Conservation (phyloP, 2,113 vertebrate genomes). For the Anarrhichthys ocellatus region DNA sequence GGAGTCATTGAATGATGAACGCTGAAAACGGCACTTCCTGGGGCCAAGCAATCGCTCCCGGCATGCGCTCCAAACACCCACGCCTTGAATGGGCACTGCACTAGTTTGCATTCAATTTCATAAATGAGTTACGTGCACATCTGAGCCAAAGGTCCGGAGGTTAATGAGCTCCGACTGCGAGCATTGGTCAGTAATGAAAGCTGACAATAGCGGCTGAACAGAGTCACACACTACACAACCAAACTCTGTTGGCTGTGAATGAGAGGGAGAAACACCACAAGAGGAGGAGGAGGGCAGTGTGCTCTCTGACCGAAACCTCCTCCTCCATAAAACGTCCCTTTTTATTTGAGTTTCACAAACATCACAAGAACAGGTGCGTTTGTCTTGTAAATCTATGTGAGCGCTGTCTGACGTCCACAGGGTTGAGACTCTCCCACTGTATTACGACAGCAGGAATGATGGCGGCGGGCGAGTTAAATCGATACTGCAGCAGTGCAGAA, state of each 20-base stretch:
- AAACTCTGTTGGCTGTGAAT: constrained; percentile 44
- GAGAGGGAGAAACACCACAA: background rate
- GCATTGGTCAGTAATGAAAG: constrained; percentile 59
- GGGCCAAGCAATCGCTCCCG: background rate
- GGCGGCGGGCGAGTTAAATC: constrained; percentile 35
- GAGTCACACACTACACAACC: constrained; percentile 12
- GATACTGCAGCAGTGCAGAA: constrained; percentile 47
- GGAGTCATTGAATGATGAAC: background rate
- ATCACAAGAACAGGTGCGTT: constrained; percentile 7
- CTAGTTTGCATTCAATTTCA: background rate
- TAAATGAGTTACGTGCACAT: background rate
- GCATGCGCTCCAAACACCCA: too few species aligned
- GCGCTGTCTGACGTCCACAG: constrained; percentile 27
- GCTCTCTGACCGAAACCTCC: background rate
- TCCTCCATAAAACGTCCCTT: background rate
- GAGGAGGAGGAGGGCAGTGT: background rate
- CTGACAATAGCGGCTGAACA: constrained; percentile 38
- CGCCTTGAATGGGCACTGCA: background rate
- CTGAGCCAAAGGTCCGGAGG: constrained; percentile 31
- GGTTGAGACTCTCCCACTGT: constrained; percentile 3
- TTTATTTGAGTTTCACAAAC: constrained; percentile 23
- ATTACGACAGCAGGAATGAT: constrained; percentile 27
- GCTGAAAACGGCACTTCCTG: background rate
- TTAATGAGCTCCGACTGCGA: constrained; percentile 62
- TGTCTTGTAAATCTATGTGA: constrained; percentile 19